Percentiles rank a stretch among this genome's conserved stretches.
Evolutionary conservation across 2,888 invertebrate genomes (phyloP).

Genomic region (Geotrupes spiniger): DNA sequence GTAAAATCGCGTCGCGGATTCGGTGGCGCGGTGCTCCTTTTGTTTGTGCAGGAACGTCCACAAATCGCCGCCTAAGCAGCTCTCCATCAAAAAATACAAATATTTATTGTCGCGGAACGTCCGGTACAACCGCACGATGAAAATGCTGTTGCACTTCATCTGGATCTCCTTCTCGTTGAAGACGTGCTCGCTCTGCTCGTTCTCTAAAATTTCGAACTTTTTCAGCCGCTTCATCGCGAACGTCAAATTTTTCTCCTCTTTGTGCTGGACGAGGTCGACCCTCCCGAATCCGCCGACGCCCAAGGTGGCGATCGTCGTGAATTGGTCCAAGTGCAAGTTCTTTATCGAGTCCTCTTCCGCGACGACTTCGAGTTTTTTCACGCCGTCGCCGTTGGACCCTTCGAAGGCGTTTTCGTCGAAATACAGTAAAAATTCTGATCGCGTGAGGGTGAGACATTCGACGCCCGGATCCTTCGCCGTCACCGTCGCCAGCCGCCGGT

Average conservation of each 20-base stretch:
- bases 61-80: slow-evolving; percentile 88
- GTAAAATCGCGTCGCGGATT: slow-evolving; percentile 79
- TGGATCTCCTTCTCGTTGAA: slow-evolving; percentile 65
- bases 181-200: slow-evolving; percentile 67
- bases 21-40: slow-evolving; percentile 60
- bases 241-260: slow-evolving; percentile 40
- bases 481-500: slow-evolving; percentile 83
- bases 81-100: slow-evolving; percentile 91
- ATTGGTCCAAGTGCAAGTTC: slow-evolving; percentile 60
- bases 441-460: slow-evolving; percentile 82
- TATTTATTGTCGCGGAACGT: slow-evolving; percentile 88
- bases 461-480: slow-evolving; percentile 81
- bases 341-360: slow-evolving; percentile 17
- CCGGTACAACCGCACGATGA: slow-evolving; percentile 69
- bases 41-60: slow-evolving; percentile 88
- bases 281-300: slow-evolving; percentile 90
- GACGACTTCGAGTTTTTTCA: slow-evolving; percentile 12
- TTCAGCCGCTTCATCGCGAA: slow-evolving; percentile 68
- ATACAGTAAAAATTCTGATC: slow-evolving; percentile 75
- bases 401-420: slow-evolving; percentile 67
- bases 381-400: slow-evolving; percentile 10
- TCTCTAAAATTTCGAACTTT: slow-evolving; percentile 65
- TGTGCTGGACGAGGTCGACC: slow-evolving; percentile 65
- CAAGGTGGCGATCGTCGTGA: slow-evolving; percentile 77
- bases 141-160: slow-evolving; percentile 36